Percentiles rank a stretch among this genome's conserved stretches.
phyloP scores from a whole-genome alignment of 2,888 invertebrate species.

The Bruchidius siliquastri region DNA sequence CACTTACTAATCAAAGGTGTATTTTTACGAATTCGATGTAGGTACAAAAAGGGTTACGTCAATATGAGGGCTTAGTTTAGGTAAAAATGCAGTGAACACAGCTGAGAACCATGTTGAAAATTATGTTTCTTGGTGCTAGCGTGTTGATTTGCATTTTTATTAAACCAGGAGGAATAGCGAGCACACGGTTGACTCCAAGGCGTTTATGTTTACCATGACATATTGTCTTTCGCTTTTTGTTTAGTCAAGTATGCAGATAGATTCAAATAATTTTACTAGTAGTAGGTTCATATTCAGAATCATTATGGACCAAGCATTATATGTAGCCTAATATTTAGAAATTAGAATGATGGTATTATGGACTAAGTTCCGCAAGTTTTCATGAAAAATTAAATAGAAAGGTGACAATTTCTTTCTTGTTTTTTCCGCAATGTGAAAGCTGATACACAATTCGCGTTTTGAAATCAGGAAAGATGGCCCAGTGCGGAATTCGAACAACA shows the following conservation, averaged over 20 bases:
- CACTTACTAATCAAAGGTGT: background rate
- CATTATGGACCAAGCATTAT: no score
- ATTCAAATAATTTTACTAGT: no score
- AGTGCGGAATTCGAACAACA: no score
- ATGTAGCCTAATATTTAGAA: no score
- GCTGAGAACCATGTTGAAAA: background rate
- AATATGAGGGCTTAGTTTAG: background rate
- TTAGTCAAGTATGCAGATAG: constrained; percentile 11
- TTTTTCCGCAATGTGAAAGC: no score
- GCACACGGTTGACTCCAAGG: background rate
- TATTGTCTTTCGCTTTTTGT: constrained; percentile 16
- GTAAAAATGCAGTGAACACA: background rate
- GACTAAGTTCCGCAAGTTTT: no score
- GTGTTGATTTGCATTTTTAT: background rate
- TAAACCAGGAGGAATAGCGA: background rate
- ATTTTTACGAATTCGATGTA: background rate
- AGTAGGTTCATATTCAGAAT: no score
- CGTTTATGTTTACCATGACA: constrained; percentile 9
- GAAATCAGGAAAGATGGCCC: no score
- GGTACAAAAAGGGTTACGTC: background rate
- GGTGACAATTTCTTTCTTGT: no score
- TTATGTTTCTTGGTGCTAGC: background rate
- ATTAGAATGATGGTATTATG: no score
- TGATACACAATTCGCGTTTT: no score
- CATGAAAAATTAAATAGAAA: no score